phyloP scores from a whole-genome alignment of 30 jellyfish, hydroid and myxozoan species.

The Pseudorhiza aurosa region DNA sequence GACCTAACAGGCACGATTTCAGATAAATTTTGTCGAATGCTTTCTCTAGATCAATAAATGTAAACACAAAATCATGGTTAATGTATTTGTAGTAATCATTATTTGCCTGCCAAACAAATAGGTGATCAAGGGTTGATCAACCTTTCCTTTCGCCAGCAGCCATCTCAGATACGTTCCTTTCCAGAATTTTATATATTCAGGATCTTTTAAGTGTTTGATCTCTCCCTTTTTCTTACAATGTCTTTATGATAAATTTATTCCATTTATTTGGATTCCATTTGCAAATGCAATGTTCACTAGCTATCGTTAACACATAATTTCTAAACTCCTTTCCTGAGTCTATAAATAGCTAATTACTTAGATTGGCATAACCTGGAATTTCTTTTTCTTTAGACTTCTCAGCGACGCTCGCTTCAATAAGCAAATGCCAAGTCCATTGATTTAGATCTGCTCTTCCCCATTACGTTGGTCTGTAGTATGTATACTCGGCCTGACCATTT shows the following conservation, averaged over 20 bases:
- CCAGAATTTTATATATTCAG: conserved; percentile 11
- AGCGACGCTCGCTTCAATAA: no score
- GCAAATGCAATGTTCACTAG: neutral
- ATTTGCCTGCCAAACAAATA: conserved; percentile 12
- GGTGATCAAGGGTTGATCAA: neutral
- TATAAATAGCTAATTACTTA: neutral
- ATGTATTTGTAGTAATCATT: conserved; percentile 11
- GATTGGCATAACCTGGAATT: conserved; percentile 10
- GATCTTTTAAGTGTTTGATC: neutral
- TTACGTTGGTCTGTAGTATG: no score
- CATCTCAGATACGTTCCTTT: neutral
- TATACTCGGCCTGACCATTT: no score
- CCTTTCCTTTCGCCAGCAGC: conserved; percentile 15
- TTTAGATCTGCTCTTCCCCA: no score
- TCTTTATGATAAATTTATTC: conserved; percentile 8
- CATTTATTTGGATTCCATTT: conserved; percentile 10
- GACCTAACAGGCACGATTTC: conserved; percentile 4
- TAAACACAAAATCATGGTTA: neutral
- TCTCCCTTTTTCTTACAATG: conserved; percentile 17
- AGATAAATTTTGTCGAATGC: conserved; percentile 4
- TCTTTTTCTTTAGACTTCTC: conserved; percentile 23
- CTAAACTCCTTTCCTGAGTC: conserved; percentile 21
- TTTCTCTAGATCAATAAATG: neutral
- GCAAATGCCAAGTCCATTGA: no score
- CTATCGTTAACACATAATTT: neutral